These are phyloP conservation scores for Scaptomyza cyrtandrae DNA, from an alignment of 2,888 invertebrate genomes.

Conservation along the genomic window DNA sequence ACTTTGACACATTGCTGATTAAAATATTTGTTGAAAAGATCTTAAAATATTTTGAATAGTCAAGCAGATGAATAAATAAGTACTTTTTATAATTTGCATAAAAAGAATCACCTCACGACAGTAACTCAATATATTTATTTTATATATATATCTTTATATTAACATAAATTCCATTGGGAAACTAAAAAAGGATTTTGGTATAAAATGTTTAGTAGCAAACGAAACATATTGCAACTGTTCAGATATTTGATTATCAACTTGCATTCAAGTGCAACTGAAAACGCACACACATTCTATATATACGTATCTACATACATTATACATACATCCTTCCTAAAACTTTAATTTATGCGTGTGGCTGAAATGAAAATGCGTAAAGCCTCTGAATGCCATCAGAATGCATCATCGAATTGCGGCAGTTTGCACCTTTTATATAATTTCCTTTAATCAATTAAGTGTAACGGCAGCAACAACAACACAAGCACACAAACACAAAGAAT, in stretches of 20 bases:
- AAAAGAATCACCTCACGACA: no score
- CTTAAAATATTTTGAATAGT: no score
- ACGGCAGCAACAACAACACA: conserved; percentile 34
- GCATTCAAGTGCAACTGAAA: background rate
- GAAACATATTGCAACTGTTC: background rate
- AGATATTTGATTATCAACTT: background rate
- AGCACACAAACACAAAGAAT: conserved; percentile 6
- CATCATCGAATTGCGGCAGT: conserved; percentile 62
- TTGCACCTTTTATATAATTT: conserved; percentile 74
- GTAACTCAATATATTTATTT: background rate
- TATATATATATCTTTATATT: background rate
- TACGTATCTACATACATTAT: background rate
- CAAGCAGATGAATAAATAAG: no score
- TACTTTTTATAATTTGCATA: no score
- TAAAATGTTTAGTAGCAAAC: background rate
- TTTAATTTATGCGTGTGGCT: conserved; percentile 4
- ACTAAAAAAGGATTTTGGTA: background rate
- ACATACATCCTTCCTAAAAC: background rate
- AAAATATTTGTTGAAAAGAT: background rate
- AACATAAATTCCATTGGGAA: background rate
- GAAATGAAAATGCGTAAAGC: conserved; percentile 43
- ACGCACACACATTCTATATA: no score
- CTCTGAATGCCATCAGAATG: conserved; percentile 53
- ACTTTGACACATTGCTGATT: background rate
- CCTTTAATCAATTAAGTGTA: conserved; percentile 72